These are phyloP conservation scores for Apis florea DNA, from an alignment of 1,140 invertebrate genomes.

Conservation along the genomic window DNA sequence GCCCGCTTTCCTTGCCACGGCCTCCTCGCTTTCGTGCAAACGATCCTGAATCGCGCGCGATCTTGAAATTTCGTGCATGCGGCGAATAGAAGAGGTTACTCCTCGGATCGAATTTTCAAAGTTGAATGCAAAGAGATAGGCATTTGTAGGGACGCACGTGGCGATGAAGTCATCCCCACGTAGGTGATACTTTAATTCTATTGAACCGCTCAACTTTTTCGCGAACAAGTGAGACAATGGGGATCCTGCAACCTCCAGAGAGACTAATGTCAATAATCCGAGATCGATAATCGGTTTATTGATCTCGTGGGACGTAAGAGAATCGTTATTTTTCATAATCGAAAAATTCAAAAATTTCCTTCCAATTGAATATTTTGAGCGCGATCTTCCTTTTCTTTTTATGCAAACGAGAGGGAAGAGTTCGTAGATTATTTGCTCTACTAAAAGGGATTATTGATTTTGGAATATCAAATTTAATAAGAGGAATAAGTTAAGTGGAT, in stretches of 20 bases:
- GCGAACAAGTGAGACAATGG: not conserved
- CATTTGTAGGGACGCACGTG: not conserved
- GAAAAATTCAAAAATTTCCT: too few relatives aligned
- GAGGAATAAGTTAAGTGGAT: too few relatives aligned
- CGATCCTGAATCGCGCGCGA: not conserved
- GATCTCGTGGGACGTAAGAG: too few relatives aligned
- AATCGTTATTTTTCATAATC: too few relatives aligned
- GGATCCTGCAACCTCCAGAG: not conserved
- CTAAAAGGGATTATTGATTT: too few relatives aligned
- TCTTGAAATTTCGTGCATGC: not conserved
- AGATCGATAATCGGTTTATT: not conserved
- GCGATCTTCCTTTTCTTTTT: too few relatives aligned
- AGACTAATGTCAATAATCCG: not conserved
- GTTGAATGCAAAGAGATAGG: not conserved
- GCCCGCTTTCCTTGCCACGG: not conserved
- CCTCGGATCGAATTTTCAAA: not conserved
- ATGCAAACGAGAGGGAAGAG: too few relatives aligned
- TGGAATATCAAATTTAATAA: too few relatives aligned
- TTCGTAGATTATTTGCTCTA: too few relatives aligned
- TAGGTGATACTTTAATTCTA: conserved; percentile 19
- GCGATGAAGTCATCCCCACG: not conserved
- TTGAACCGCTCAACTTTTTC: not conserved
- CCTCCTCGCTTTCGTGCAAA: not conserved
- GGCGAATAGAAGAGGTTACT: too few relatives aligned
- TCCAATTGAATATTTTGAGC: too few relatives aligned